phyloP scores from a whole-genome alignment of 2,113 vertebrate genomes.

The Saimiri boliviensis region DNA sequence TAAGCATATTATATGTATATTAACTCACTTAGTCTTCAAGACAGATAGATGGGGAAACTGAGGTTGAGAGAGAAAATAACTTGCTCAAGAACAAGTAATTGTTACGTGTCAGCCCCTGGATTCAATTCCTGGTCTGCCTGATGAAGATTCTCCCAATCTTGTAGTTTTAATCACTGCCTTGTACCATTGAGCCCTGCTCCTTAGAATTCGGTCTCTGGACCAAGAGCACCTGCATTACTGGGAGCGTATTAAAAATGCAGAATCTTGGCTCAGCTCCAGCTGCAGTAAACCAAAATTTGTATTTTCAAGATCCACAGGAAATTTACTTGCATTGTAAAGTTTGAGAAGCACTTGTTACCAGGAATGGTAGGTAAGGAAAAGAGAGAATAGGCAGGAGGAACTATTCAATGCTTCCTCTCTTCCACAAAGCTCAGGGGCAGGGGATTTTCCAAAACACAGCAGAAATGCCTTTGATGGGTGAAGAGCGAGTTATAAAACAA shows the following conservation, averaged over 20 bases:
- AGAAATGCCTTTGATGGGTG: not conserved
- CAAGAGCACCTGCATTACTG: not conserved
- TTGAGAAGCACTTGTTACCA: not conserved
- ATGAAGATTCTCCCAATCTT: not conserved
- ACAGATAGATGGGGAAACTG: not conserved
- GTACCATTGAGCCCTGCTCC: not conserved
- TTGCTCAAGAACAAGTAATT: not conserved
- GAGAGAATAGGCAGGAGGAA: not conserved
- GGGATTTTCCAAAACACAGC: not conserved
- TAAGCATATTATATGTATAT: not conserved
- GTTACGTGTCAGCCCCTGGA: not conserved
- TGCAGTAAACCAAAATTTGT: not conserved
- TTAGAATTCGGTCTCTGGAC: not conserved
- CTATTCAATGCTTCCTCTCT: not conserved
- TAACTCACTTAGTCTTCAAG: not conserved
- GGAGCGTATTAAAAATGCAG: not conserved
- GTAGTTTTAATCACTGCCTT: not conserved
- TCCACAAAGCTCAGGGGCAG: not conserved
- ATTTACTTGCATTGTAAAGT: not conserved
- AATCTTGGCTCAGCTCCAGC: too few relatives aligned
- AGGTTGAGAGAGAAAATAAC: constrained; percentile 3
- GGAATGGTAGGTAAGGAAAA: not conserved
- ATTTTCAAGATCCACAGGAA: not conserved
- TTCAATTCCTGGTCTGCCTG: not conserved
- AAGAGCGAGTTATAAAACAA: not conserved